Evolutionary conservation across 2,797 vertebrate species (phyloP).

Genomic region (Dendrocincla fuliginosa): DNA sequence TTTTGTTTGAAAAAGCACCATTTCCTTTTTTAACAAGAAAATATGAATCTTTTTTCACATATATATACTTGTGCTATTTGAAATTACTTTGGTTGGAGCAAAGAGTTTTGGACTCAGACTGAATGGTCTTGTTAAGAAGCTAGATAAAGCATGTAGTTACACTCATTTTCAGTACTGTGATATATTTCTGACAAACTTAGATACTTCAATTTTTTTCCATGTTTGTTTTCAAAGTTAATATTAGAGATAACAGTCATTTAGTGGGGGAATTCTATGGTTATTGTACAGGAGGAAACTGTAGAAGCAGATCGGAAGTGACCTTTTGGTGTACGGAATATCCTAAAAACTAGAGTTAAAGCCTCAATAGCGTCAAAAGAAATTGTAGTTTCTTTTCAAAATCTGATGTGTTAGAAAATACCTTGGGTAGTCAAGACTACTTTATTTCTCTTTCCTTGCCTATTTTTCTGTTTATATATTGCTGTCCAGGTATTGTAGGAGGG

Average conservation of each 20-base stretch:
- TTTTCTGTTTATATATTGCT: constrained; percentile 72
- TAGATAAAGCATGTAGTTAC: constrained; percentile 11
- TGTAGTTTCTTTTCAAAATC: constrained; percentile 49
- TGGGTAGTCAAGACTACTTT: neutral
- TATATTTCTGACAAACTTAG: neutral
- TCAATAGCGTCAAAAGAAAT: neutral
- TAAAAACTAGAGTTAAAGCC: neutral
- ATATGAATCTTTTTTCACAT: neutral
- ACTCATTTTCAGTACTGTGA: neutral
- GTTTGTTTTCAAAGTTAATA: constrained; percentile 35
- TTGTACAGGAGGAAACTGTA: neutral
- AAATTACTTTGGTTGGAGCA: constrained; percentile 11
- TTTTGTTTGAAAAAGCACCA: constrained; percentile 16
- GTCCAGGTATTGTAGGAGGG: neutral
- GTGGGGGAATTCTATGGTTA: neutral
- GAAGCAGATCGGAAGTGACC: neutral
- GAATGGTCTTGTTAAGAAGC: neutral
- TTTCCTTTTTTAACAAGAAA: constrained; percentile 22
- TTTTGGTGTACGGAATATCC: neutral
- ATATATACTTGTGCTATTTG: neutral
- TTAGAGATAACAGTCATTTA: constrained; percentile 43
- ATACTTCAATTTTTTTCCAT: neutral
- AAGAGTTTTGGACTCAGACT: neutral
- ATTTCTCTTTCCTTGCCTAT: constrained; percentile 58
- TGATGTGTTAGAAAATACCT: constrained; percentile 6